Base-by-base conservation (phyloP, 2,797 vertebrate species). In the Chanos chanos region DNA sequence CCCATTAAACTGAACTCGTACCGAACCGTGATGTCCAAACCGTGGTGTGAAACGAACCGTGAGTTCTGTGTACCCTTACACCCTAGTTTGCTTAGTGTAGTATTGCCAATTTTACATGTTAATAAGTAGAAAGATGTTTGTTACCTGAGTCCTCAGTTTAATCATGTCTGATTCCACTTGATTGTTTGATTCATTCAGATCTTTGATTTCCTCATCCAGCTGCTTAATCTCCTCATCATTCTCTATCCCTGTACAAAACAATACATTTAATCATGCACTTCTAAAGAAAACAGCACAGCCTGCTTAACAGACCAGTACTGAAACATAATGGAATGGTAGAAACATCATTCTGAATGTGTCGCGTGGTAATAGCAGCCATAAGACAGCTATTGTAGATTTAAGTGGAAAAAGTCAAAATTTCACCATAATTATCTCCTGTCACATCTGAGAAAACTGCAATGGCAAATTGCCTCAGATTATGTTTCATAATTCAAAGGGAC, bases 81-180 rank as follows among this genome's bases (percentile, higher is more conserved):
- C 9, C 30, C 18, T 5, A 16, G 19, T 33, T 53, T 19, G 37
- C 10, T 12, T 9, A 12, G 39, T 43, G 15, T 25, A 36, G 28
- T 25, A 34, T 7, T 61, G 16, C 48, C n/a, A n/a, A n/a, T n/a
- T n/a, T n/a, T n/a, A n/a, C n/a, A n/a, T n/a, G n/a, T n/a, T 8
- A 30, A 1, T 47, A 39, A 36, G n/a, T 10, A n/a, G n/a, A 34
- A 4, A 27, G 6, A 24, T 12, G 8, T 2, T 16, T 65, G 85
- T 81, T 89, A 98, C 96, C 88, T 99, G 95, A 79, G 96, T 99
- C 84, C 95, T 90, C 79, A 99, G 93, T 77, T 96, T 98, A 55
- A 99, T 95, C 95, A 98, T 98, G 76, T 99, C 96, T 4, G 95
- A 95, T 80, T 99, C 95, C 89, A 96, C 95, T 86, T 96, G 94